A percentile compares a stretch with the other conserved stretches of the same genome.
Conservation (phyloP, 2,113 vertebrate genomes). For the Perccottus glenii region DNA sequence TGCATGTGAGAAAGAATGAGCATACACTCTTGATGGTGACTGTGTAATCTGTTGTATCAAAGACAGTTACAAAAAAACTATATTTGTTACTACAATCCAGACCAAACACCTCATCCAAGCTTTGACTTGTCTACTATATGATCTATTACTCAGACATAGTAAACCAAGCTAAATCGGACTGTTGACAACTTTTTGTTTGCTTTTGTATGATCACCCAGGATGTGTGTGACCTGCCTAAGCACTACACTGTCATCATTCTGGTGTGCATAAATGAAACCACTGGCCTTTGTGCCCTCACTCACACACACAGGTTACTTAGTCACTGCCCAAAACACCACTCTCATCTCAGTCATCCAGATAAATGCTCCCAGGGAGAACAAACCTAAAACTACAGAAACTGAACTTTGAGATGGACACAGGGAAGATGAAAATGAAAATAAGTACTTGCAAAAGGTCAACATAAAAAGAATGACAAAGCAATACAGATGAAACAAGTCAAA, state of each 20-base stretch:
- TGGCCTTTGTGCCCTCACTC: conserved; percentile 31
- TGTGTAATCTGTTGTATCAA: no score
- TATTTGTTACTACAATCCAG: no score
- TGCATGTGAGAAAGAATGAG: not conserved
- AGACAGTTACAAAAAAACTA: no score
- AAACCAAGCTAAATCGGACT: no score
- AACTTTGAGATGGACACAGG: conserved; percentile 29
- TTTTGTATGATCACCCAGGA: no score
- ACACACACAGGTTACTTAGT: conserved; percentile 64
- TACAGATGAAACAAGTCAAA: conserved; percentile 51
- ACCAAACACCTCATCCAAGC: no score
- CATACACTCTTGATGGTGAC: no score
- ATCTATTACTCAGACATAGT: no score
- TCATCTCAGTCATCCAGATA: conserved; percentile 30
- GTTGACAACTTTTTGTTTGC: not conserved
- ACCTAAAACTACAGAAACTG: conserved; percentile 26
- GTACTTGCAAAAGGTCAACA: conserved; percentile 64
- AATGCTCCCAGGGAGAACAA: conserved; percentile 21
- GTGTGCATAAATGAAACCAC: conserved; percentile 36
- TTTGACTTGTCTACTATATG: no score
- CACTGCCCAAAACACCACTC: conserved; percentile 30
- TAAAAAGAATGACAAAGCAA: conserved; percentile 63
- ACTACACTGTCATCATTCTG: conserved; percentile 29
- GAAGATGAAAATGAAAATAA: conserved; percentile 49
- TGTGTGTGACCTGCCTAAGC: conserved; percentile 19